phyloP scores from a whole-genome alignment of 2,888 invertebrate species.

The Argynnis bischoffii region DNA sequence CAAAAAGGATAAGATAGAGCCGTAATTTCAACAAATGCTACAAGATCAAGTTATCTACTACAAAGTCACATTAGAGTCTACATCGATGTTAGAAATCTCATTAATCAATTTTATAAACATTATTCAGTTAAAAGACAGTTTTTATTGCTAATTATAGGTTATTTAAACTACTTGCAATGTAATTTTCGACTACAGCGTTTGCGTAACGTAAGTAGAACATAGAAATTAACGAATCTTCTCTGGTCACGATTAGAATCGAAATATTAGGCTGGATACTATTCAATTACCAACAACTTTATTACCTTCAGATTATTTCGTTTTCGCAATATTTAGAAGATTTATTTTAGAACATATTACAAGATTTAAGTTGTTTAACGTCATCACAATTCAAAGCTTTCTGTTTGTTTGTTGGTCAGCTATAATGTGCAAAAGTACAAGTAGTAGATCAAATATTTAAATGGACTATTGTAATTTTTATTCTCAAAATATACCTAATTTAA shows the following conservation, averaged over 20 bases:
- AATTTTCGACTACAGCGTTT: constrained; percentile 19
- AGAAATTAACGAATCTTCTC: constrained; percentile 31
- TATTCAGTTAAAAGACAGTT: too few species aligned
- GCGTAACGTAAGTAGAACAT: constrained; percentile 22
- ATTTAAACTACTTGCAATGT: neutral
- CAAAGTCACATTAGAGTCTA: too few species aligned
- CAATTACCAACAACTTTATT: constrained; percentile 27
- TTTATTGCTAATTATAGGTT: neutral
- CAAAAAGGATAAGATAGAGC: too few species aligned
- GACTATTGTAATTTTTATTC: too few species aligned
- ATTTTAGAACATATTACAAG: neutral
- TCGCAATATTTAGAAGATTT: constrained; percentile 19
- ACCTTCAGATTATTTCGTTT: constrained; percentile 17
- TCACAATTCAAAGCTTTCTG: too few species aligned
- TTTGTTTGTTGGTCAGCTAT: too few species aligned
- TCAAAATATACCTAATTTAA: too few species aligned
- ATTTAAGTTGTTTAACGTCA: neutral
- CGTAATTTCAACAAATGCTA: too few species aligned
- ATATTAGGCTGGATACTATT: constrained; percentile 31
- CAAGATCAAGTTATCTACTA: too few species aligned
- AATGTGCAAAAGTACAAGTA: too few species aligned
- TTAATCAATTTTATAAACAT: too few species aligned
- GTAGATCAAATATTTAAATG: neutral
- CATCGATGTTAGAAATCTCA: too few species aligned
- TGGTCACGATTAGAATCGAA: constrained; percentile 34